Evolutionary conservation across 2,797 vertebrate species (phyloP), one percentile per base, ranked within the genome.

Genomic region (Aythya fuligula): DNA sequence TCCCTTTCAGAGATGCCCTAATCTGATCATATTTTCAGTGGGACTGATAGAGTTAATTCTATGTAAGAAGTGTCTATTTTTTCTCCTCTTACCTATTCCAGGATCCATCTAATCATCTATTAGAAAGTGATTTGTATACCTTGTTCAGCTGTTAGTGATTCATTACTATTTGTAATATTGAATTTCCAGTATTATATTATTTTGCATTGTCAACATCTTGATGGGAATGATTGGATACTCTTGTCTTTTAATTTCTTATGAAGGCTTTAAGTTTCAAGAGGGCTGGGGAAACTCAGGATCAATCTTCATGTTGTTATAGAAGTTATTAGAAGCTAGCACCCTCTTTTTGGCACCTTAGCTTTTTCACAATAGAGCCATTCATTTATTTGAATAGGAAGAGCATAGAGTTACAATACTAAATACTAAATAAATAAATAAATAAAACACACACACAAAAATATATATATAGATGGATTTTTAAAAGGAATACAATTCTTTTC

Each of bases 161-260:
- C 30, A 43, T 39, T 91, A 13, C 24, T 24, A 34, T n/a, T 69
- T 57, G 24, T 41, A 41, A 39, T 58, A 34, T 13, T 56, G 34
- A 30, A 17, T 12, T 88, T 94, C 22, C 16, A 58, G 9, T 70
- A 36, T 14, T 78, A n/a, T 75, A 56, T 58, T 45, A 38, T 10
- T 96, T 72, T 75, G 22, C 30, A 27, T 84, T 91, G 74, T 69
- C 45, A 84, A 13, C 13, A 21, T 78, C 86, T 95, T 64, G 64
- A 6, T 88, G 32, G 69, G 32, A 38, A 9, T 7, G 25, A 67
- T 2, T 76, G 78, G 56, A 34, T 12, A 13, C 3, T 57, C 32
- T 38, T 39, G 32, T 45, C 70, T 92, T 75, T 57, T 8, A 61
- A 66, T 3, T 12, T 39, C 9, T 65, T 47, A 47, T 7, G 16